Evolutionary conservation across 2,888 invertebrate genomes (phyloP).

Genomic region (Troglohyphantes excavatus): DNA sequence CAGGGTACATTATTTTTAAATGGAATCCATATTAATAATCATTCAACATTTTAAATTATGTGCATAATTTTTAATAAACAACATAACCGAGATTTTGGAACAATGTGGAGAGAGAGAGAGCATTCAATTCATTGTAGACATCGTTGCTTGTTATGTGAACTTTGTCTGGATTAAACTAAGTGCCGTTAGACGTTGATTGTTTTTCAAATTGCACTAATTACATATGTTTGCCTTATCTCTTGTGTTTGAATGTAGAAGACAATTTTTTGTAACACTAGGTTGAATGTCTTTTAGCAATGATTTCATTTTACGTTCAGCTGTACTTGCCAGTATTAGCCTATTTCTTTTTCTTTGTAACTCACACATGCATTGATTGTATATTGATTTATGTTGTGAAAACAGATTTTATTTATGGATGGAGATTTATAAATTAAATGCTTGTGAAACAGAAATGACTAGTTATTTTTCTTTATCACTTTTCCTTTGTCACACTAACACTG

Average conservation of each 20-base stretch:
- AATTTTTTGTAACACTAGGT: constrained; percentile 60
- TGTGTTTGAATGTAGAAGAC: constrained; percentile 49
- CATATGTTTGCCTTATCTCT: constrained; percentile 64
- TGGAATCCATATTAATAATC: no score
- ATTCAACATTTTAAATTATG: no score
- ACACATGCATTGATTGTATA: constrained; percentile 76
- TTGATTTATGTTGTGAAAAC: constrained; percentile 79
- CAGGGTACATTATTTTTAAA: no score
- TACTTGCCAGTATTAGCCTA: constrained; percentile 77
- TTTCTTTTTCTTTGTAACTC: constrained; percentile 66
- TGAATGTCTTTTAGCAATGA: constrained; percentile 57
- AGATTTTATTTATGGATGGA: constrained; percentile 80
- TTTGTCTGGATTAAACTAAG: constrained; percentile 57
- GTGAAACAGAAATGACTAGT: constrained; percentile 41
- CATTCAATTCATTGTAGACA: constrained; percentile 37
- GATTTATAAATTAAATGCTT: constrained; percentile 80
- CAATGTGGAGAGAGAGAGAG: not conserved
- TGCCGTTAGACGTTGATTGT: constrained; percentile 76
- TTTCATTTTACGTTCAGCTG: constrained; percentile 46
- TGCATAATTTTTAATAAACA: no score
- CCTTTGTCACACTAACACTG: not conserved
- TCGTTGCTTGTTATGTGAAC: constrained; percentile 49
- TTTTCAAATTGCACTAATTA: constrained; percentile 68
- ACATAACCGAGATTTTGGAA: no score
- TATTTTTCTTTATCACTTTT: not conserved